Base-by-base conservation (phyloP, 1,140 invertebrate genomes). In the Tetramorium simillimum region DNA sequence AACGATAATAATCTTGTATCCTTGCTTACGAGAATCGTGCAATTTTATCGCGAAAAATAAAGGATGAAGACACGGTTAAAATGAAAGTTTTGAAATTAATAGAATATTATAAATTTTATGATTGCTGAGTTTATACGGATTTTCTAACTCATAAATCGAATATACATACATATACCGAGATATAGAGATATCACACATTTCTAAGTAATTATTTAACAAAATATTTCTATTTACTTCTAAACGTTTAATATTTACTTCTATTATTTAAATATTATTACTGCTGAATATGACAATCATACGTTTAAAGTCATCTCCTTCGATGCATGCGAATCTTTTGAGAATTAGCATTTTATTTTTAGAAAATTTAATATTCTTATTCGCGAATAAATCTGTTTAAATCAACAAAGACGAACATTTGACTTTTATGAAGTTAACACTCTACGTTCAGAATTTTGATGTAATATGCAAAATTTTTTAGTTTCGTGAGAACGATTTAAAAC, bases 1-100 rank as follows among this genome's bases (percentile, higher is more conserved):
- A 63, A 62, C 24, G 21, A 65, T 65, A 49, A 78, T 78, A 46
- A 78, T 65, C 18, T 62, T 62, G 24, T n/a, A 46, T n/a, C 10
- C n/a, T 33, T 51, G 9, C 56, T 43, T 7, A 43, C 53, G n/a
- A 18, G 43, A 46, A 46, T 49, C 9, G 40, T 33, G 40, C 49
- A 43, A 78, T 78, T 78, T 65, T 37, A 78, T 65, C 7, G 5
- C 3, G 14, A 18, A 18, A 75, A 58, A 28, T 46, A 33, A 9
- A 24, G 58, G 16, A 33, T 28, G 12, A 73, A 12, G n/a, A 16
- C 21, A 2, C 16, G n/a, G 58, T 28, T 28, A 12, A n/a, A 43
- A 63, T n/a, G 18, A 18, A 28, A 46, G 28, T 40, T 77, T 63
- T 14, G 5, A 77, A 46, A 7, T 62, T 62, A 18, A 60, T 62